These are phyloP conservation scores for Drosophila bocqueti DNA, from an alignment of 1,140 invertebrate species.

Conservation along the genomic window DNA sequence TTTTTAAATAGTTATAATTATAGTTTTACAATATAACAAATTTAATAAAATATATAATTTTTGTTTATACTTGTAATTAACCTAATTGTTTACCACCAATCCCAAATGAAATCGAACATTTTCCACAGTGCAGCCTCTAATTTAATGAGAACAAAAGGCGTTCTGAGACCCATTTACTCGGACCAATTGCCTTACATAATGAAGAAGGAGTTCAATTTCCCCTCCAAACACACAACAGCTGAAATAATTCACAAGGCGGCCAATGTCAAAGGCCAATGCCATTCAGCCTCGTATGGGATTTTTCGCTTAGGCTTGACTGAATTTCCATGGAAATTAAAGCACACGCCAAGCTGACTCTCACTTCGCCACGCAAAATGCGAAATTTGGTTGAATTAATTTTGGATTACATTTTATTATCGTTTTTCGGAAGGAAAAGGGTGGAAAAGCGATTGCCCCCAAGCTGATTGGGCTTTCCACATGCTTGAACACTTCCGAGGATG, in stretches of 20 bases:
- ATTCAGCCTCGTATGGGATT: slow-evolving; percentile 8
- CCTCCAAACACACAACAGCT: slow-evolving; percentile 10
- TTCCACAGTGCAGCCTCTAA: not conserved
- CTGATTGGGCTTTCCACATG: slow-evolving; percentile 29
- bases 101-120: not conserved
- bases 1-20: too few species aligned
- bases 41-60: too few species aligned
- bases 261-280: slow-evolving; percentile 20
- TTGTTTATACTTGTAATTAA: too few species aligned
- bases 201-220: slow-evolving; percentile 5
- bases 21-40: too few species aligned
- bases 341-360: slow-evolving; percentile 18
- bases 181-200: slow-evolving; percentile 28
- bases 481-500: slow-evolving; percentile 9
- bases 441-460: slow-evolving; percentile 21
- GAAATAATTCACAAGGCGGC: slow-evolving; percentile 34
- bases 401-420: slow-evolving; percentile 61
- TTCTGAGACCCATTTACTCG: not conserved
- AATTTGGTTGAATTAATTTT: slow-evolving; percentile 58
- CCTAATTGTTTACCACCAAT: not conserved
- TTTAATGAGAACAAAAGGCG: slow-evolving; percentile 21
- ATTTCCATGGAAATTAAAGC: slow-evolving; percentile 44
- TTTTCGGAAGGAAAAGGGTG: slow-evolving; percentile 8
- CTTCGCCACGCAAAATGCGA: slow-evolving; percentile 41
- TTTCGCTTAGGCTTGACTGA: slow-evolving; percentile 34